phyloP scores from a whole-genome alignment of 2,888 invertebrate genomes.

The Eubasilissa splendida region DNA sequence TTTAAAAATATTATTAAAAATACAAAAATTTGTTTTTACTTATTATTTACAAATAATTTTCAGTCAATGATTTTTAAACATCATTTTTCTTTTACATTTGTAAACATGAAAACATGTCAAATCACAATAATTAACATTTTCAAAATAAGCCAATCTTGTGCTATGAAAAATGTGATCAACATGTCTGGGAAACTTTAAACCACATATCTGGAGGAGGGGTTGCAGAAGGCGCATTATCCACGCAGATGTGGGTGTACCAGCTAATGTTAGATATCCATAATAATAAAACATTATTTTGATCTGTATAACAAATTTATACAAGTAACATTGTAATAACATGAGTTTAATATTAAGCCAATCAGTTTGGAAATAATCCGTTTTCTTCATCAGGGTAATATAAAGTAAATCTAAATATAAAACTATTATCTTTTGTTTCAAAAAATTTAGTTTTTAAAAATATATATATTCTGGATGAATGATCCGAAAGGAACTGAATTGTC shows the following conservation, averaged over 20 bases:
- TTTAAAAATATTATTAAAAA: no score
- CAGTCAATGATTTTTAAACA: no score
- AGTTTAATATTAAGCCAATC: neutral
- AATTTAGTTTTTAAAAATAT: neutral
- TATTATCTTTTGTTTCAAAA: neutral
- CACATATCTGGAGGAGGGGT: neutral
- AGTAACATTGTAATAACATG: neutral
- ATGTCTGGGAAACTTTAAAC: neutral
- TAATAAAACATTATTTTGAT: neutral
- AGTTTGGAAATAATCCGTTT: neutral
- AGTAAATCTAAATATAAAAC: neutral
- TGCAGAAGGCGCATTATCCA: neutral
- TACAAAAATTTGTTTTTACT: no score
- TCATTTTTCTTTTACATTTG: no score
- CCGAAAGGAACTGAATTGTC: neutral
- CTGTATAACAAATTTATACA: neutral
- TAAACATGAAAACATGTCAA: no score
- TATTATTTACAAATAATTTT: no score
- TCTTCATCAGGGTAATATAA: neutral
- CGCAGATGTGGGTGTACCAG: neutral
- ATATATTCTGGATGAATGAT: neutral
- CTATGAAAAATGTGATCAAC: neutral
- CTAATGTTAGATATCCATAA: neutral
- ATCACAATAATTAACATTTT: no score
- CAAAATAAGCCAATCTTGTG: no score